Base-by-base conservation (phyloP, 2,797 vertebrate species). In the Tolypeutes matacus region DNA sequence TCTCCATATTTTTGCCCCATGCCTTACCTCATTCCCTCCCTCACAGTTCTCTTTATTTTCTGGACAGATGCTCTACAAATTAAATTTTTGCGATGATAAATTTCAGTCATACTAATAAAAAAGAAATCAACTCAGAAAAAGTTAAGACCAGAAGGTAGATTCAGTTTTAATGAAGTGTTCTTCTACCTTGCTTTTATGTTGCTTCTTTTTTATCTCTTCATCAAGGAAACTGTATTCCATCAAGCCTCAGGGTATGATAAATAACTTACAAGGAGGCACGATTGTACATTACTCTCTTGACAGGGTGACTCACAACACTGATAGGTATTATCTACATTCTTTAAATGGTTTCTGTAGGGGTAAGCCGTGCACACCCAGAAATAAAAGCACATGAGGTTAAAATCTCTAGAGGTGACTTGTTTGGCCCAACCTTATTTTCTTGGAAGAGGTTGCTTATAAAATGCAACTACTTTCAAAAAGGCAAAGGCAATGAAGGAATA, bases 161-260 rank as follows among this genome's bases (percentile, higher is more conserved):
- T 96, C 93, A 77, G 56, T 96, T 98, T 97, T 97, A 98, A 98
- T 97, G 98, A 97, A 95, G 80, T 29, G 58, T 93, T 97, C 75
- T 97, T 98, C 95, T 95, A 96, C 97, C 83, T 96, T 91, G 97
- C 97, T 98, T 98, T 98, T 97, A 97, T 98, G 96, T 98, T 96
- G 82, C 94, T 97, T 91, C 97, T 98, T 98, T 98, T 98, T 98
- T 98, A 98, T 98, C 98, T 98, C 97, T 98, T 98, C 98, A 98
- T 98, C 98, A 98, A 98, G 98, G 98, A 98, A 98, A 97, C 97
- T 95, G 60, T 97, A 97, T 98, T 98, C 98, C 94, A 96, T 97
- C 95, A 93, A 97, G 98, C 98, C 98, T 97, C 94, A 0, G 97
- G 98, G 95, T 96, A 94, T 94, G 96, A 98, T 98, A 98, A 98